Conservation (phyloP, 2,113 vertebrate species). For the Panthera leo region DNA sequence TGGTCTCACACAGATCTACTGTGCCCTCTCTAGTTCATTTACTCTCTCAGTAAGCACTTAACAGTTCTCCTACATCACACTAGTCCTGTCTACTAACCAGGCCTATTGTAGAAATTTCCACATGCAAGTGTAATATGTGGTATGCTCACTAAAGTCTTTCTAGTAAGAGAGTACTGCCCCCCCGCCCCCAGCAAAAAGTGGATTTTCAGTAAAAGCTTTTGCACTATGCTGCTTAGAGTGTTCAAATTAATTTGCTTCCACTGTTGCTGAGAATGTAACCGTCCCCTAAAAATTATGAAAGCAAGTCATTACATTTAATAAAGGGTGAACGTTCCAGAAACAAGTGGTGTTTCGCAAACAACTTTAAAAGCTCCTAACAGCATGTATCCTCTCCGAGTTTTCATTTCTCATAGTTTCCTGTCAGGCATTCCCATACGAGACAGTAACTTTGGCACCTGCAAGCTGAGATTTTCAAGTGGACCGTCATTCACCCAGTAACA, state of each 20-base stretch:
- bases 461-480: neutral
- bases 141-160: neutral
- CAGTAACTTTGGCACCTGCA: neutral
- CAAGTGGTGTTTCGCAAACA: neutral
- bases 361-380: neutral
- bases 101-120: neutral
- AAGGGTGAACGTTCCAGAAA: neutral
- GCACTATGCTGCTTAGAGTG: neutral
- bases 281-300: neutral
- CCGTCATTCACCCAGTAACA: neutral
- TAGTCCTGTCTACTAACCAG: neutral
- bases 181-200: neutral
- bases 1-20: neutral
- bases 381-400: neutral
- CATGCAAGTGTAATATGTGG: neutral
- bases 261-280: neutral
- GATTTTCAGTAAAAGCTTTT: neutral
- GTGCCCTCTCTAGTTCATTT: neutral
- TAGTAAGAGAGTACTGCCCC: neutral
- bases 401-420: neutral
- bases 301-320: neutral
- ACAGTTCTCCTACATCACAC: neutral
- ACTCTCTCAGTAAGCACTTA: neutral
- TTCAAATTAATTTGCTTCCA: neutral
- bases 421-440: neutral